These are phyloP conservation scores for Lacanobia oleracea DNA, from an alignment of 2,888 invertebrate species.

Conservation along the genomic window DNA sequence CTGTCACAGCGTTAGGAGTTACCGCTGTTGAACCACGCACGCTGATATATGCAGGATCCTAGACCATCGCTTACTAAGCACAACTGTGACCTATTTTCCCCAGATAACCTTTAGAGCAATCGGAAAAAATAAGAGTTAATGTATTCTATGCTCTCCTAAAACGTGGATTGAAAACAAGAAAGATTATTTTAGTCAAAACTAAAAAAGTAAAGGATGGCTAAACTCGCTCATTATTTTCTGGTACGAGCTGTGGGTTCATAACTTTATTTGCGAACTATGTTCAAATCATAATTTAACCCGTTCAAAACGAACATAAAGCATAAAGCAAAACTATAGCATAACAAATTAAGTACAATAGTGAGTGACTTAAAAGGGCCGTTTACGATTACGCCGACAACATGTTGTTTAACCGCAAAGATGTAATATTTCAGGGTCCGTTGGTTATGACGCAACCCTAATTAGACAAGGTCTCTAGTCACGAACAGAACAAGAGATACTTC, in stretches of 20 bases:
- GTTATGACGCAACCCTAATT: constrained; percentile 63
- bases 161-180: constrained; percentile 51
- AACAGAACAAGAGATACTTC: constrained; percentile 64
- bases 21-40: constrained; percentile 51
- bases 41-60: constrained; percentile 52
- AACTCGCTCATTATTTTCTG: not conserved
- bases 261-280: not conserved
- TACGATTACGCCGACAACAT: constrained; percentile 43
- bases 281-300: not conserved
- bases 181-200: constrained; percentile 33
- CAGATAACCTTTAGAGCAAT: constrained; percentile 31
- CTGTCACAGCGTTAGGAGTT: constrained; percentile 58
- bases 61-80: constrained; percentile 53
- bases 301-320: constrained; percentile 32
- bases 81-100: constrained; percentile 48
- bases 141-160: constrained; percentile 43
- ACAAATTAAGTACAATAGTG: constrained; percentile 35
- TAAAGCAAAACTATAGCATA: constrained; percentile 33
- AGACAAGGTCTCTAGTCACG: constrained; percentile 56
- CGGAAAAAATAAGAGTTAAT: constrained; percentile 48
- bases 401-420: constrained; percentile 55
- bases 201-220: constrained; percentile 17
- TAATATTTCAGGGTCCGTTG: constrained; percentile 56
- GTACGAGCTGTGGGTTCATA: constrained; percentile 1
- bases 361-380: constrained; percentile 52